Evolutionary conservation across 2,888 invertebrate species (phyloP), one percentile per base, ranked within the genome.

Genomic region (Acleris holmiana): DNA sequence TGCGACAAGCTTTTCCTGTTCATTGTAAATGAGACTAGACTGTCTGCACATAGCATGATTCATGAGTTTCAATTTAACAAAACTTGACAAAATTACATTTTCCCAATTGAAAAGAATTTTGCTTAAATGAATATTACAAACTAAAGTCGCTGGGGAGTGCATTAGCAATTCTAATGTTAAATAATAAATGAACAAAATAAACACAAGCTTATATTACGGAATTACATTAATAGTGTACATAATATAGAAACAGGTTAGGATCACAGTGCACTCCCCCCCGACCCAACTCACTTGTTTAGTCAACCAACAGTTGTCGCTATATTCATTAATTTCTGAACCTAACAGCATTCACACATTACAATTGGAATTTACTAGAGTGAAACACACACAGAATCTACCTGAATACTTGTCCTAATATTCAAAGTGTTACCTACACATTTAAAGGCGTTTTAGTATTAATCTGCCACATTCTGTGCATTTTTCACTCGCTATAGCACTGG

Each of bases 31-130:
- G 77, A 75, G 73, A 65, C 65, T 65, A 73, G 70, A 77, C 85
- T 85, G 85, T 81, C 86, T 86, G 85, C 75, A 85, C 85, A 78
- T 83, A 86, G 86, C 82, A 82, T 78, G 75, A 75, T 77, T 82
- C 75, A 72, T 73, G 68, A 73, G 72, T 75, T 72, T 72, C 73
- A 74, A 75, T 75, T 73, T 77, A 73, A 76, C 76, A 77, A 77
- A 75, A 79, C 79, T 77, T 69, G 66, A 59, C 63, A 69, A 60
- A 67, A 66, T 67, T 35, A 55, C 63, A 59, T 63, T 66, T 21
- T 15, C 17, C 46, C 62, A 49, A 48, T 57, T 48, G 51, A 59
- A 35, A 59, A 59, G 62, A 66, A 66, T 62, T 56, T 62, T 63
- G 67, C 75, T 73, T 73, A 75, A 68, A 77, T 74, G 66, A 69